Conservation (phyloP, 2,797 vertebrate species). For the Micropoecilia bifurca region DNA sequence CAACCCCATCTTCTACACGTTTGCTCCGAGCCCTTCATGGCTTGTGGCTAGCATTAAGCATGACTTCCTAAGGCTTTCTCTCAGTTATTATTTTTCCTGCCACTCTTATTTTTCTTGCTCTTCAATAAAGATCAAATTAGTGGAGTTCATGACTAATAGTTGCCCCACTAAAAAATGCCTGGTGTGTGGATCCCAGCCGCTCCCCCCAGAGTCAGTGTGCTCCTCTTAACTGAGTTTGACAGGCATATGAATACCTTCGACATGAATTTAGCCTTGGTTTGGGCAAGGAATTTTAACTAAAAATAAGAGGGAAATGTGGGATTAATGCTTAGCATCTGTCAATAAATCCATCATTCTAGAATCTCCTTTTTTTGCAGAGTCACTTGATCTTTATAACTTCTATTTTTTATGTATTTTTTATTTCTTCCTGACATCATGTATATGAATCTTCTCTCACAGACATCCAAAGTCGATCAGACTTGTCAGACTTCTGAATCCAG, state of each 20-base stretch:
- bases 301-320: not conserved
- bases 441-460: constrained; percentile 31
- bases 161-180: not conserved
- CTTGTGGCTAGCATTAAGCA: not conserved
- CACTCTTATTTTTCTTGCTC: not conserved
- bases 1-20: not conserved
- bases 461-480: constrained; percentile 32
- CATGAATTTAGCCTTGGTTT: not conserved
- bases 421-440: constrained; percentile 25
- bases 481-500: constrained; percentile 37
- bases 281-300: not conserved
- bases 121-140: not conserved
- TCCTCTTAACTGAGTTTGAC: constrained; percentile 1
- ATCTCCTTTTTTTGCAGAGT: not conserved
- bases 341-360: not conserved
- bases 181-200: not conserved
- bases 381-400: not conserved
- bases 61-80: not conserved
- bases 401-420: not conserved
- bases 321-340: not conserved
- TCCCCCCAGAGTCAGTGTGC: not conserved
- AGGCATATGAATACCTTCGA: not conserved
- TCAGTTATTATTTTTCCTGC: not conserved
- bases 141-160: not conserved
- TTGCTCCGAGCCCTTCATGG: not conserved